Conservation (phyloP, 2,888 invertebrate genomes). For the Phengaris alcon region DNA sequence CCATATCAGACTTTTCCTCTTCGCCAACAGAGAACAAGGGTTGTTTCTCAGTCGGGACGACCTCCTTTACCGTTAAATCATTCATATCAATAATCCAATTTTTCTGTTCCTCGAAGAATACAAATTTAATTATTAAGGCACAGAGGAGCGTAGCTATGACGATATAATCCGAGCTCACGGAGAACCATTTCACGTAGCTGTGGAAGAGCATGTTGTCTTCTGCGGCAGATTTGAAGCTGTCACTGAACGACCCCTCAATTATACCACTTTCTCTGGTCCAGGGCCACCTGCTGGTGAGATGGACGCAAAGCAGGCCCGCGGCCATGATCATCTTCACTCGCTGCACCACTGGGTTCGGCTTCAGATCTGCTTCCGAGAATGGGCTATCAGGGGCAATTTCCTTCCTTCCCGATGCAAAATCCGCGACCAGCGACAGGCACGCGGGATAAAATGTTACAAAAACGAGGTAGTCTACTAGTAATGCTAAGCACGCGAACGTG, state of each 20-base stretch:
- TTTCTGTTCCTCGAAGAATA: slow-evolving; percentile 92
- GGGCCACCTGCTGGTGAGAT: slow-evolving; percentile 90
- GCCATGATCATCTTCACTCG: slow-evolving; percentile 98
- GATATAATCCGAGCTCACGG: slow-evolving; percentile 94
- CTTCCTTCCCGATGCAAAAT: slow-evolving; percentile 82
- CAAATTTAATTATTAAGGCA: slow-evolving; percentile 91
- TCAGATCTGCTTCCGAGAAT: slow-evolving; percentile 87
- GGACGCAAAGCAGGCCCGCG: slow-evolving; percentile 92
- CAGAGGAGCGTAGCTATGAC: slow-evolving; percentile 91
- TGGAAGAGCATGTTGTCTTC: slow-evolving; percentile 84
- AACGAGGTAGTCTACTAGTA: slow-evolving; percentile 94
- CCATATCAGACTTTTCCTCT: slow-evolving; percentile 75
- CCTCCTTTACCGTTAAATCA: slow-evolving; percentile 69
- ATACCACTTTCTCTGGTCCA: slow-evolving; percentile 78
- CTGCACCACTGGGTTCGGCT: slow-evolving; percentile 95
- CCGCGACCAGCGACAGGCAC: slow-evolving; percentile 92
- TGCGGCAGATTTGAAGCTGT: slow-evolving; percentile 80
- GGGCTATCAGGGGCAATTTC: slow-evolving; percentile 75
- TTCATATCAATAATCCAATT: slow-evolving; percentile 78
- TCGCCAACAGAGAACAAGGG: slow-evolving; percentile 68
- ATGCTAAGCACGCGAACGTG: slow-evolving; percentile 94
- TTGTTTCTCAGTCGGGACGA: slow-evolving; percentile 50
- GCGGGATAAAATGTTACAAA: slow-evolving; percentile 98
- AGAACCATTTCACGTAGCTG: slow-evolving; percentile 90
- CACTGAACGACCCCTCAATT: slow-evolving; percentile 59